Evolutionary conservation across 2,113 vertebrate genomes (phyloP), one percentile per base, ranked within the genome.

Genomic region (Proteles cristata): DNA sequence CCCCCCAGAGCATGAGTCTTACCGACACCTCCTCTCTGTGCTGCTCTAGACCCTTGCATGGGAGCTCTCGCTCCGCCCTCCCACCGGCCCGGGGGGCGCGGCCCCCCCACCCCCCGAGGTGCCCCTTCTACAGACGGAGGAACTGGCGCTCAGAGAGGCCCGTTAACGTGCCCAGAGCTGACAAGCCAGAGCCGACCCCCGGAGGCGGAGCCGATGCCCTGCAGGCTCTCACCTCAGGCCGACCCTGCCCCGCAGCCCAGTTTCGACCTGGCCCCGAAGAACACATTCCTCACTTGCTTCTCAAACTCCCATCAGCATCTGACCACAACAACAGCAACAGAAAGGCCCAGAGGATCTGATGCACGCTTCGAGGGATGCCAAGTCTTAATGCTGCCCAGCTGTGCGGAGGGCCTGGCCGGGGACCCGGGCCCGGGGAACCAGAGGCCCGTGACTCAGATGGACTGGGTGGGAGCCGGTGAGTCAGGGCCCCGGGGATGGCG

Each of bases 331-430:
- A 15, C 23, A 55, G 31, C 33, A 0, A 77, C 43, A 50, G 39
- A 80, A 79, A 58, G 74, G 73, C 97, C 87, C 83, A 63, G 73
- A 74, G 81, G 87, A 83, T 33, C 87, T 55, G 82, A 55, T 69
- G 74, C 92, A 23, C 0, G 4, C 63, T 5, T 10, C 0, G 0
- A 16, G 50, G 3, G 63, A n/a, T 0, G 90, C 97, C 97, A 97
- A 96, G 87, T 43, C 90, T 87, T 97, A 97, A 97, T 96, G 88
- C 4, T n/a, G 48, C 96, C 94, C 97, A 97, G 97, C 95, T 96
- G 96, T 96, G 96, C 50, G 0, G 58, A 63, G 80, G 66, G 71
- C n/a, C 5, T 45, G 92, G 90, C 87, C 2, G 2, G 83, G 77
- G 79, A 53, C 88, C 83, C 16, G 31, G 92, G 92, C 73, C 80